Conservation (phyloP, 2,797 vertebrate genomes). For the Melanotaenia parkinsoni region DNA sequence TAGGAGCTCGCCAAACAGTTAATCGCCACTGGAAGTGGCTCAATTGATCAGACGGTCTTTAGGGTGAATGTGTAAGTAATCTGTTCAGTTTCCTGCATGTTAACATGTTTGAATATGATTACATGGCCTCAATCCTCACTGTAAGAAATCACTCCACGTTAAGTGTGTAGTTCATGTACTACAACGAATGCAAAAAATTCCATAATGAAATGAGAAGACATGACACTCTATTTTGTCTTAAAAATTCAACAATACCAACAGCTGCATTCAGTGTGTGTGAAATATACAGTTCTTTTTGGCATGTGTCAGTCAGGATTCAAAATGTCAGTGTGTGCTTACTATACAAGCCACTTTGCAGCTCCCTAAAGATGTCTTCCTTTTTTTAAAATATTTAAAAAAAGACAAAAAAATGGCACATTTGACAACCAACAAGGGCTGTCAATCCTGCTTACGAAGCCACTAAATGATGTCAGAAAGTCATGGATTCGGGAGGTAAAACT, state of each 20-base stretch:
- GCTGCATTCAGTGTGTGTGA: slow-evolving; percentile 4
- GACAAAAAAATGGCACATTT: slow-evolving; percentile 32
- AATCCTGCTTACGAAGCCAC: slow-evolving; percentile 39
- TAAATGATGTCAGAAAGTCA: slow-evolving; percentile 43
- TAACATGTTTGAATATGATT: slow-evolving; percentile 16
- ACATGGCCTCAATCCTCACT: background rate
- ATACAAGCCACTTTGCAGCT: slow-evolving; percentile 4
- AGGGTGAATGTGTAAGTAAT: slow-evolving; percentile 52
- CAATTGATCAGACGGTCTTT: slow-evolving; percentile 47
- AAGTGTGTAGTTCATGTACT: slow-evolving; percentile 1
- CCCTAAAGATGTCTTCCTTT: slow-evolving; percentile 16
- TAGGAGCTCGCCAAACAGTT: slow-evolving; percentile 44
- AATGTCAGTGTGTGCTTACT: background rate
- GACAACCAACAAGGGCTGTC: slow-evolving; percentile 39
- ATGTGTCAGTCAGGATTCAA: background rate
- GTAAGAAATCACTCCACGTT: background rate
- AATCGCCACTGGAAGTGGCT: slow-evolving; percentile 41
- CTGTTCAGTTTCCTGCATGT: slow-evolving; percentile 16
- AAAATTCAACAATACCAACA: background rate
- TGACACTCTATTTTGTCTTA: background rate
- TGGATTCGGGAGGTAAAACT: slow-evolving; percentile 46
- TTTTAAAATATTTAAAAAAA: slow-evolving; percentile 17
- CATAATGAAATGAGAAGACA: slow-evolving; percentile 3
- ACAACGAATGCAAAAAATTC: background rate
- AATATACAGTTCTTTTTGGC: slow-evolving; percentile 1